Conservation (phyloP, 2,113 vertebrate species). For the Genyomyrus donnyi region DNA sequence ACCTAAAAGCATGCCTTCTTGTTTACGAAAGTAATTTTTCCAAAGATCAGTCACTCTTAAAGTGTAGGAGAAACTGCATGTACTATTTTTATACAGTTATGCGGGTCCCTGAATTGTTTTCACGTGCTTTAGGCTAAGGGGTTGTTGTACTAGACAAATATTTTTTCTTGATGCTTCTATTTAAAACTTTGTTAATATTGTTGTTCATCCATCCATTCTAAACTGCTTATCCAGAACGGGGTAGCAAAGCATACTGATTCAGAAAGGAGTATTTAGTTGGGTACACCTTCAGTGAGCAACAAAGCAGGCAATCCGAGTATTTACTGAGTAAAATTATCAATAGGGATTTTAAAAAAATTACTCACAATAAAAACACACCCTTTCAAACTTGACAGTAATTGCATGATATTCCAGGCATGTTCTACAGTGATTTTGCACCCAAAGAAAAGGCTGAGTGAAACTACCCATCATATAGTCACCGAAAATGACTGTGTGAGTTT, state of each 20-base stretch:
- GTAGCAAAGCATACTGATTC: background rate
- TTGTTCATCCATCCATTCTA: background rate
- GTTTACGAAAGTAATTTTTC: constrained; percentile 25
- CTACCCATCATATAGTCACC: background rate
- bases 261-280: background rate
- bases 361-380: background rate
- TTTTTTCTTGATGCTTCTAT: background rate
- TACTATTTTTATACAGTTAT: background rate
- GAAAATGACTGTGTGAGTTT: background rate
- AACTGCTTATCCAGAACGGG: background rate
- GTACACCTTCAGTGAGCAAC: background rate
- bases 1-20: constrained; percentile 6
- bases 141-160: background rate
- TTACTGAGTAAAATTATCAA: background rate
- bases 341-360: background rate
- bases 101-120: background rate
- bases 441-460: background rate
- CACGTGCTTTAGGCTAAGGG: background rate
- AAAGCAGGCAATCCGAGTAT: background rate
- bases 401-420: background rate
- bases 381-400: background rate
- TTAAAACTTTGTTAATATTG: background rate
- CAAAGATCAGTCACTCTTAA: constrained; percentile 12
- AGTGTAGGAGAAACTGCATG: background rate
- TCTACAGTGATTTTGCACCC: background rate